Percentiles rank a stretch among this genome's conserved stretches.
These are phyloP conservation scores for Malurus melanocephalus DNA, from an alignment of 2,113 vertebrate genomes.

Conservation along the genomic window DNA sequence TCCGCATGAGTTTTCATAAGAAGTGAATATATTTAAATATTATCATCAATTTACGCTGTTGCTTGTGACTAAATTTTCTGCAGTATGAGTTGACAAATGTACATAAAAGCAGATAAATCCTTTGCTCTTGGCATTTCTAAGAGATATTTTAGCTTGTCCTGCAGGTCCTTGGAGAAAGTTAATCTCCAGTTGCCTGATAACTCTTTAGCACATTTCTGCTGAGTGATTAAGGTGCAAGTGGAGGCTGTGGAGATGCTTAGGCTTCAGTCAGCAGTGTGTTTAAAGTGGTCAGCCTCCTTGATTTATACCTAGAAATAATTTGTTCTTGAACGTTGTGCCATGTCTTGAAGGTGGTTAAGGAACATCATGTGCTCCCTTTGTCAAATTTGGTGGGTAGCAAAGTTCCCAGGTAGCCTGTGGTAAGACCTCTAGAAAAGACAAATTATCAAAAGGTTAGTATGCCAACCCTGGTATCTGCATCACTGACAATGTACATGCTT, in stretches of 20 bases:
- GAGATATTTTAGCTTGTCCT: not conserved
- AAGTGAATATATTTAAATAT: not conserved
- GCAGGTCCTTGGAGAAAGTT: not conserved
- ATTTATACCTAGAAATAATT: not conserved
- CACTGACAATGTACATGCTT: not conserved
- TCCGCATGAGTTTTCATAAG: not conserved
- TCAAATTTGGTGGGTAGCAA: not conserved
- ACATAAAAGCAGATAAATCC: not conserved
- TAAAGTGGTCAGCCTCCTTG: not conserved
- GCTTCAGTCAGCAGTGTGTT: not conserved
- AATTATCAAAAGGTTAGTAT: not conserved
- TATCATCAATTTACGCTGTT: not conserved
- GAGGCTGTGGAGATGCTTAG: not conserved
- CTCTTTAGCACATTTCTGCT: not conserved
- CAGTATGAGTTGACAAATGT: not conserved
- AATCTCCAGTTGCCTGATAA: not conserved
- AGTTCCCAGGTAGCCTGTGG: not conserved
- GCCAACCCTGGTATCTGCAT: not conserved
- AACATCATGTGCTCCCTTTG: not conserved
- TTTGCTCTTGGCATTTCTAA: not conserved
- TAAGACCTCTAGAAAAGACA: not conserved
- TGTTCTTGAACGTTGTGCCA: not conserved
- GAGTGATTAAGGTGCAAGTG: not conserved
- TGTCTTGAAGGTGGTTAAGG: not conserved
- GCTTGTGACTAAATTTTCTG: not conserved